Evolutionary conservation across 2,113 vertebrate genomes (phyloP).

Genomic region (Apistogramma diplotaenia): DNA sequence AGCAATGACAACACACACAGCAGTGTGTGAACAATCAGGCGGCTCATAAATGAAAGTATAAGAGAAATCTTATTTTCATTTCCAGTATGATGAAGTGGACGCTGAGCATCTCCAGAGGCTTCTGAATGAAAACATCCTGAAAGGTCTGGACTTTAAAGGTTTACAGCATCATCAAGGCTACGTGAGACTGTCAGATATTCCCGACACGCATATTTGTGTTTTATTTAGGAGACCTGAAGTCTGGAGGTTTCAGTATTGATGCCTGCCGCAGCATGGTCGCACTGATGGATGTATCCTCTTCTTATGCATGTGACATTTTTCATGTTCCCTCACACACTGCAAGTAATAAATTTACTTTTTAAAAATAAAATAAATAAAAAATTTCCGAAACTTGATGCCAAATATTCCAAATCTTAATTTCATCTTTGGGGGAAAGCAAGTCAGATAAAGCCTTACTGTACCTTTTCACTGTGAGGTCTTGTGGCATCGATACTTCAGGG

Average conservation of each 20-base stretch:
- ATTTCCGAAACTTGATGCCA: background rate
- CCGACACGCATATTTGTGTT: background rate
- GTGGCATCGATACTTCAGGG: fast-evolving
- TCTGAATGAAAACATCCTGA: constrained; percentile 63
- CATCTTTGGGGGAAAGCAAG: background rate
- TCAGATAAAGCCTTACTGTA: background rate
- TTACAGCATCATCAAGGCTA: background rate
- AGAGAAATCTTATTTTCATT: background rate
- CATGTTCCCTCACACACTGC: background rate
- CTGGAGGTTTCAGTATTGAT: constrained; percentile 72
- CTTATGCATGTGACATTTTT: background rate
- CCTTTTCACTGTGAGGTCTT: background rate
- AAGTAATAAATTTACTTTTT: background rate
- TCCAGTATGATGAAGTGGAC: constrained; percentile 69
- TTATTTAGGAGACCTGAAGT: constrained; percentile 46
- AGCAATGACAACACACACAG: background rate
- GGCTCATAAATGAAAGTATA: background rate
- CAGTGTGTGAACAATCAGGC: background rate
- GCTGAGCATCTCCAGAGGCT: constrained; percentile 70
- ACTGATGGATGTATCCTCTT: constrained; percentile 77
- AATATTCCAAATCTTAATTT: background rate
- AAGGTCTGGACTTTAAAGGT: constrained; percentile 21
- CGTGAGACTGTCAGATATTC: background rate
- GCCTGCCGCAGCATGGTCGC: constrained; percentile 76
- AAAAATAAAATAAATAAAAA: background rate